Conservation (phyloP, 2,113 vertebrate genomes). For the Epinephelus fuscoguttatus region DNA sequence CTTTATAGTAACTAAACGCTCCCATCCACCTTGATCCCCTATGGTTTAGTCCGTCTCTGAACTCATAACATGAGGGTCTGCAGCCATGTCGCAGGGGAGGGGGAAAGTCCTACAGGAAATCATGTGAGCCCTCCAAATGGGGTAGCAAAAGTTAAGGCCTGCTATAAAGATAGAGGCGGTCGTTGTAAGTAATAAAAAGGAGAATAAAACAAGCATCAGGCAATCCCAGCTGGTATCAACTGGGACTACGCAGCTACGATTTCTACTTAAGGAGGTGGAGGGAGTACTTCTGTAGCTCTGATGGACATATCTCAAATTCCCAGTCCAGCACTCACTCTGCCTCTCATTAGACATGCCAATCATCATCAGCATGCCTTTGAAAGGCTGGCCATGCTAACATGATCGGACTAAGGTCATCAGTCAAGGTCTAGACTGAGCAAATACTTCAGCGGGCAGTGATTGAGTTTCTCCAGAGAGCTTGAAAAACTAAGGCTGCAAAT, state of each 20-base stretch:
- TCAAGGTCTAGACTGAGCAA: slow-evolving; percentile 41
- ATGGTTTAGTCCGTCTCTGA: slow-evolving; percentile 26
- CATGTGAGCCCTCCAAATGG: slow-evolving; percentile 1
- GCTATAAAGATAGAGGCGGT: neutral
- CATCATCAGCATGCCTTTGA: slow-evolving; percentile 24
- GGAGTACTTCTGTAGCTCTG: slow-evolving; percentile 12
- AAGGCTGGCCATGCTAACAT: neutral
- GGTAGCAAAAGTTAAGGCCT: neutral
- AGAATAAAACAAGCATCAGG: slow-evolving; percentile 14
- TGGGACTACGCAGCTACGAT: slow-evolving; percentile 1
- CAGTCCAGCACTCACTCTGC: neutral
- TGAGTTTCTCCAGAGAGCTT: slow-evolving; percentile 8
- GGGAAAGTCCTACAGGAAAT: slow-evolving; percentile 8
- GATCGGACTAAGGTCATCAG: slow-evolving; percentile 14
- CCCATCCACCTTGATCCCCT: neutral
- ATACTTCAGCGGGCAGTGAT: slow-evolving; percentile 19
- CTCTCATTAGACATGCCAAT: slow-evolving; percentile 51
- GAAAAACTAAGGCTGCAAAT: slow-evolving; percentile 8
- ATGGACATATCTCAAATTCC: slow-evolving; percentile 50
- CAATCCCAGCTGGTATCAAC: neutral
- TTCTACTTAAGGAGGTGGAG: neutral
- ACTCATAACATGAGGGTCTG: slow-evolving; percentile 8
- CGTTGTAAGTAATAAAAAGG: slow-evolving; percentile 1
- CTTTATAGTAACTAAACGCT: neutral
- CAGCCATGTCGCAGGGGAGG: slow-evolving; percentile 1